phyloP scores from a whole-genome alignment of 1,140 invertebrate genomes.

The Dreissena polymorpha region DNA sequence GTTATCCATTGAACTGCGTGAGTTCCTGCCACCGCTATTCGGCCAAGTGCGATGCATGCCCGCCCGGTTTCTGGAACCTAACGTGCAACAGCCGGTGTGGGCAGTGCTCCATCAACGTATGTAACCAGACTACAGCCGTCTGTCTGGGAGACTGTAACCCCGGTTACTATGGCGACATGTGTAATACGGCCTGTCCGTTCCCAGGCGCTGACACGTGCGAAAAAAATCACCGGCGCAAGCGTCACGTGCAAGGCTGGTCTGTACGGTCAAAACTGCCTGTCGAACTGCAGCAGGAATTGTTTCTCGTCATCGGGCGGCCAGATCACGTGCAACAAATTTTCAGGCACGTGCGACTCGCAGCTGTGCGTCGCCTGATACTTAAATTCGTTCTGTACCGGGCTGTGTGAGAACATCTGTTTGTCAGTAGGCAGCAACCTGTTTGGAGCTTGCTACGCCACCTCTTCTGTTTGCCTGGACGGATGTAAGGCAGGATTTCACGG shows the following conservation, averaged over 20 bases:
- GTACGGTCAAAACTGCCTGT: conserved; percentile 11
- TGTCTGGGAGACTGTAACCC: conserved; percentile 7
- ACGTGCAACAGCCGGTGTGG: background rate
- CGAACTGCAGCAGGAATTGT: conserved; percentile 7
- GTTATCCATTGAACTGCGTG: conserved; percentile 9
- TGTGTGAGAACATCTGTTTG: background rate
- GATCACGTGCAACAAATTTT: background rate
- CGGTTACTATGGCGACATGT: conserved; percentile 7
- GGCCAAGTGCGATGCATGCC: conserved; percentile 1
- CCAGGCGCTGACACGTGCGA: conserved; percentile 25
- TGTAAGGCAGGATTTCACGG: conserved; percentile 16
- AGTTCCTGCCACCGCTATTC: conserved; percentile 1
- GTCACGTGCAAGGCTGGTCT: conserved; percentile 15
- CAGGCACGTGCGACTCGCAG: background rate
- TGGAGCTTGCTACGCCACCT: background rate
- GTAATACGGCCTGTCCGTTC: background rate
- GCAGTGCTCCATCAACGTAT: background rate
- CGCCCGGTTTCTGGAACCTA: background rate
- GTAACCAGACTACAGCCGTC: conserved; percentile 5
- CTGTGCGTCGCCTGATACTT: conserved; percentile 11
- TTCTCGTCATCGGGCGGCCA: background rate
- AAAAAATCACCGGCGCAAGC: conserved; percentile 6
- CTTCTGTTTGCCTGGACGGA: background rate
- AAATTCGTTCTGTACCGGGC: background rate
- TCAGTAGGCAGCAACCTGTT: background rate